Evolutionary conservation across 2,888 invertebrate genomes (phyloP), one percentile per base, ranked within the genome.

Genomic region (Papilio elwesi): DNA sequence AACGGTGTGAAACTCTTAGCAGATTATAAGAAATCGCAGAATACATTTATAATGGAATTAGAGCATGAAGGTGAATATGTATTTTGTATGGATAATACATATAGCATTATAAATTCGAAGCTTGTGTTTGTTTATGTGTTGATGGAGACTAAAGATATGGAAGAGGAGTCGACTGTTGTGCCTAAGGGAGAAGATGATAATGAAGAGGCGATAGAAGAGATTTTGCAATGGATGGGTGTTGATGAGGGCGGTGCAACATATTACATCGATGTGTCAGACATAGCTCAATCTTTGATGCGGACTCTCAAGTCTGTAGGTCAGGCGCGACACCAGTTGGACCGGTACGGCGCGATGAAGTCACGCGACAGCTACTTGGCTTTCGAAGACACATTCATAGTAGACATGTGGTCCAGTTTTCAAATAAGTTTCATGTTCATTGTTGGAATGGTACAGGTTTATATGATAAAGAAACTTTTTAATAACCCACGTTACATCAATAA

Each of bases 51-150:
- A 68, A 87, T 95, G 75, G 94, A 95, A 65, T 93, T 95, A 26
- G 85, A 88, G 53, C 83, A 89, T 49, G 94, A 94, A 57, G 98
- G 98, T 13, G 97, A 97, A 81, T 97, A 97, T 87, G 95, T 95
- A 73, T 95, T 98, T 79, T 98, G 98, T 84, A 96, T 98, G 87
- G 98, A 98, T 87, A 98, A 98, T 85, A 95, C 96, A 0, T 97
- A 96, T 86, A 97, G 97, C 85, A 90, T 95, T 68, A 96, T 97
- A 82, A 97, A 97, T 80, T 94, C 95, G 0, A 98, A 98, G 87
- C 95, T 97, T 0, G 96, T 98, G 0, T 97, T 96, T 84, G 96
- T 98, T 81, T 97, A 97, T 83, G 87, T 98, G 9, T 93, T 95
- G 71, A 92, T 97, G 7, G 96, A 96, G 78, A 92, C 95, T 73